phyloP scores from a whole-genome alignment of 2,113 vertebrate species.

The Rhea pennata region DNA sequence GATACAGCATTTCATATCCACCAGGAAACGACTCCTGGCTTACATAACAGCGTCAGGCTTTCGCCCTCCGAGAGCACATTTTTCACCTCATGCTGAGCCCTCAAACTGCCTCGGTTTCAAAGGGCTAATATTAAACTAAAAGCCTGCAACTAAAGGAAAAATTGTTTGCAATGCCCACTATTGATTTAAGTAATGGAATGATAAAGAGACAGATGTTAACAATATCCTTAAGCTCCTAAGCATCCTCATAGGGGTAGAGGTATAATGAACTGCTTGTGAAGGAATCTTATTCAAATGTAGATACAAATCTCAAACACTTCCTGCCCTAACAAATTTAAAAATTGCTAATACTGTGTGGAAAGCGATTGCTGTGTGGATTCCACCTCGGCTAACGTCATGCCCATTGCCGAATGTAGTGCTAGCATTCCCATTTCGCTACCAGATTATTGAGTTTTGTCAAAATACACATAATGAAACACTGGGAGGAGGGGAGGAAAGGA shows the following conservation, averaged over 20 bases:
- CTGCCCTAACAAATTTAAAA: conserved; percentile 44
- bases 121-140: conserved; percentile 62
- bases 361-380: conserved; percentile 6
- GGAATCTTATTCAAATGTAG: conserved; percentile 68
- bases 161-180: neutral
- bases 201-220: conserved; percentile 72
- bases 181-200: conserved; percentile 66
- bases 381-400: neutral
- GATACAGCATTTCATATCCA: conserved; percentile 67
- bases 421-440: conserved; percentile 27
- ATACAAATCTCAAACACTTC: conserved; percentile 52
- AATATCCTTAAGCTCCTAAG: conserved; percentile 68
- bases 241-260: conserved; percentile 37
- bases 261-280: conserved; percentile 68
- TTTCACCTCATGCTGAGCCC: conserved; percentile 60
- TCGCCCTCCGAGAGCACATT: conserved; percentile 65
- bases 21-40: conserved; percentile 65
- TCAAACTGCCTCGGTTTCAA: conserved; percentile 60
- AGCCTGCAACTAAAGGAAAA: conserved; percentile 47
- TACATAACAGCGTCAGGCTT: conserved; percentile 70
- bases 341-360: conserved; percentile 33
- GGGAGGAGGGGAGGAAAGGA: neutral
- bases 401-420: conserved; percentile 35
- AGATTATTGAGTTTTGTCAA: conserved; percentile 66
- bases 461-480: conserved; percentile 65